Evolutionary conservation across 2,888 invertebrate genomes (phyloP), one percentile per base, ranked within the genome.

Genomic region (Deilephila porcellus): DNA sequence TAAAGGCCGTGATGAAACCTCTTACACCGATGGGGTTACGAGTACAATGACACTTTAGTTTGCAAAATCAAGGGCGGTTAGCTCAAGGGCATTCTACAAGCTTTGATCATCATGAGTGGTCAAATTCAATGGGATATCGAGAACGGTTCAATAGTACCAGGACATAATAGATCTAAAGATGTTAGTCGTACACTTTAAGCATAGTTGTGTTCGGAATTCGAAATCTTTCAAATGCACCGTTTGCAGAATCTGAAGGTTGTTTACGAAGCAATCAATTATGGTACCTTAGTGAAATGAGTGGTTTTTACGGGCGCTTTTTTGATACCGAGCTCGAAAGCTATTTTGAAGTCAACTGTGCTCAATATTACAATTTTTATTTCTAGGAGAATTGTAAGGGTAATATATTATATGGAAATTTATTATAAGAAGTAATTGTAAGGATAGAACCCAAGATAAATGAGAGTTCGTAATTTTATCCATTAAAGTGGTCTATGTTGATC

Each of bases 101-200:
- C 25, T 45, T 67, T 67, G 67, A 67, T 67, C 67, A 52, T 52
- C 67, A 25, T 25, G 25, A 67, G 52, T 67, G 67, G 20, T 67
- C 45, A 52, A 63, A 63, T 67, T 52, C 52, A 52, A 67, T 52
- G 17, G 25, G 20, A 17, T 25, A 6, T 25, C 25, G 45, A 19
- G 2, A 20, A 37, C 20, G 1, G 14, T 5, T 67, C 25, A 14
- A 67, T 52, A 45, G 67, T 52, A 52, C 45, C 67, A 67, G 52
- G 67, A 52, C 25, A 64, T 64, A 64, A 64, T 64, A 45, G 64
- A 64, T 64, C 52, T 52, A 52, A 64, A 52, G 45, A 67, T 52
- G 67, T 67, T 17, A 52, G 2, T 32, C 32, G 32, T 5, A 32
- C 52, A 67, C 25, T 25, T 5, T 67, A 29, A 29, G 60, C 17